Conservation (phyloP, 2,888 invertebrate genomes). For the Euplexia lucipara region DNA sequence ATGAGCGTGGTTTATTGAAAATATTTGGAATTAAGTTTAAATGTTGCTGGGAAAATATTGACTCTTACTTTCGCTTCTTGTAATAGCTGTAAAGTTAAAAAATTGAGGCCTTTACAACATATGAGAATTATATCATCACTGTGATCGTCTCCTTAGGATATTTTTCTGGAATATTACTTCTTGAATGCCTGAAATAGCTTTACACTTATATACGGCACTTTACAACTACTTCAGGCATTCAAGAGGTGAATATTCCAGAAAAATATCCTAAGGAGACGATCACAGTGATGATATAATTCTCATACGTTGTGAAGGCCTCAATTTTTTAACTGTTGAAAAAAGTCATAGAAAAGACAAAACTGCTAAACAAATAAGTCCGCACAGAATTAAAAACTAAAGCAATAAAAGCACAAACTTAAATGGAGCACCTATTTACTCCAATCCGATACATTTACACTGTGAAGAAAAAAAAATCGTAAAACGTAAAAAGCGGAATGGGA, state of each 20-base stretch:
- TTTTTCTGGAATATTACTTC: no score
- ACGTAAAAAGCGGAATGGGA: slow-evolving; percentile 82
- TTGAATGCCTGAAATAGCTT: no score
- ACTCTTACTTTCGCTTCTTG: slow-evolving; percentile 15
- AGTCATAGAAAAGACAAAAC: slow-evolving; percentile 23
- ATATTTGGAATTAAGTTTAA: slow-evolving; percentile 42
- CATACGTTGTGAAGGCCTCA: no score
- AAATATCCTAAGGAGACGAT: background rate
- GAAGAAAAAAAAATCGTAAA: slow-evolving; percentile 69
- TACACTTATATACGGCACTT: no score
- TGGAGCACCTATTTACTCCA: slow-evolving; percentile 54
- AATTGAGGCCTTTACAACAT: no score
- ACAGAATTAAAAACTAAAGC: slow-evolving; percentile 45
- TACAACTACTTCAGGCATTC: background rate
- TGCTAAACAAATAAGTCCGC: slow-evolving; percentile 26
- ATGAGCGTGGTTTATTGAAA: slow-evolving; percentile 47
- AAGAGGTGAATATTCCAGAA: background rate
- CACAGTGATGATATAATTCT: no score
- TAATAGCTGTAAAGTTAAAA: no score
- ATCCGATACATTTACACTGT: slow-evolving; percentile 67
- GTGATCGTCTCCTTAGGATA: no score
- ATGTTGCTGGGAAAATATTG: slow-evolving; percentile 32
- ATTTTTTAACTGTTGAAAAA: slow-evolving; percentile 5
- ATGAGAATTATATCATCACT: no score
- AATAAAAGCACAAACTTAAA: slow-evolving; percentile 57